A percentile compares a stretch with the other conserved stretches of the same genome.
These are phyloP conservation scores for Muntiacus muntjak DNA, from an alignment of 2,113 vertebrate species.

Conservation along the genomic window DNA sequence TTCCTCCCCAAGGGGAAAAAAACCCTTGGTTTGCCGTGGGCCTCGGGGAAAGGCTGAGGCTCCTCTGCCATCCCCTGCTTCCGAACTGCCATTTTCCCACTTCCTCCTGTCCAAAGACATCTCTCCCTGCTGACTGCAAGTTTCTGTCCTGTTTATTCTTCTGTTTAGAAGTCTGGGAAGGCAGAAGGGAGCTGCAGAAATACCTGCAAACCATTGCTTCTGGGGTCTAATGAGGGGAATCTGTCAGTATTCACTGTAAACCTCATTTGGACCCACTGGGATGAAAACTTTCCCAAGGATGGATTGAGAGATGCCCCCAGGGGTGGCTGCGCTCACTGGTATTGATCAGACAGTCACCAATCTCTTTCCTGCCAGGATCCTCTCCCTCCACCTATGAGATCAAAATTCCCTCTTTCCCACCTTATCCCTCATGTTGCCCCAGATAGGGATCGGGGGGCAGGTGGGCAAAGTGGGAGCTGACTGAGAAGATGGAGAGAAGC, in stretches of 20 bases:
- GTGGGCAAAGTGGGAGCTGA: not conserved
- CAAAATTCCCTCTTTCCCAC: not conserved
- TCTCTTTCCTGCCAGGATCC: not conserved
- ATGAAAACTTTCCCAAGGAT: accelerated
- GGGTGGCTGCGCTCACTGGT: accelerated
- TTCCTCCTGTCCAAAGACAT: not conserved
- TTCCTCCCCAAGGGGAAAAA: not conserved
- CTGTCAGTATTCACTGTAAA: not conserved
- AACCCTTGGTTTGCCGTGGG: not conserved
- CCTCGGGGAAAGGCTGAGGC: not conserved
- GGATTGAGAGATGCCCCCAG: not conserved
- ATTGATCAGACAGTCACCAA: not conserved
- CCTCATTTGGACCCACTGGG: not conserved
- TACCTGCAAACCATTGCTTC: not conserved
- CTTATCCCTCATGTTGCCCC: not conserved
- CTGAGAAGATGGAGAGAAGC: not conserved
- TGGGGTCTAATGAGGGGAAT: not conserved
- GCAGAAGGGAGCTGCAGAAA: not conserved
- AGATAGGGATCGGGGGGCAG: accelerated
- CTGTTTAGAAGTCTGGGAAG: not conserved
- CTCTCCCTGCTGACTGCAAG: not conserved
- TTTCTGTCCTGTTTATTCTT: not conserved
- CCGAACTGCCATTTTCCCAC: not conserved
- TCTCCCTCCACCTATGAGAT: not conserved
- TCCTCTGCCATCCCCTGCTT: not conserved